Base-by-base conservation (phyloP, 1,140 invertebrate species). In the Heterodera carotae region DNA sequence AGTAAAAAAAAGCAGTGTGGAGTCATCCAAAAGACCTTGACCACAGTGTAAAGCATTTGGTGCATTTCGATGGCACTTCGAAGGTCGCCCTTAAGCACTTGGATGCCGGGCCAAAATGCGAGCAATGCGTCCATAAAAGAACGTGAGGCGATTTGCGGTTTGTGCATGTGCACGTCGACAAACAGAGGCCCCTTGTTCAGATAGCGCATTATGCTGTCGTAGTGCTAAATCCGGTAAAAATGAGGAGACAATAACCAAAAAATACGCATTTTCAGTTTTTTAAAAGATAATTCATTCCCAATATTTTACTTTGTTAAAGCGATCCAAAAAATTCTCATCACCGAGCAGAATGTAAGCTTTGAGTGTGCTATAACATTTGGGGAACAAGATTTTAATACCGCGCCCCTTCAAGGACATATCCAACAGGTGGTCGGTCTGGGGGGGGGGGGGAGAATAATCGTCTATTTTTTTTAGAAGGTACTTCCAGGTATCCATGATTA, bases 121-220 rank as follows among this genome's bases (percentile, higher is more conserved):
- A 97, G 89, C 27, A 98, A 89, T 0, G 96, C 92, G 89, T 98
- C 97, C 95, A 99, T 98, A 85, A 96, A 98, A 89, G 96, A 95
- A 78, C 94, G 91, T 0, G 95, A 94, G 87, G 94, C 94, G n/a
- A 94, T 93, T 83, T 94, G 93, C 2, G 96, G 96, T 84, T 94
- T 83, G 69, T 87, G 96, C 96, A 98, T 98, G 83, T 98, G 94
- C n/a, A 99, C 96, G 88, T 98, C 96, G 56, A 98, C 88, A 82
- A 98, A 90, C 90, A 98, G 92, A 6, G 95, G 95, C 15, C 95
- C 95, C 88, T 97, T 93, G 88, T 86, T 89, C 12, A 99, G 92
- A 87, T 98, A 98, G 87, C 97, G 96, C 95, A 97, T 98, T 60
- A 99, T 92, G n/a, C 95, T 95, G 82, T 93, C 92, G 89, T 99